Evolutionary conservation across 2,797 vertebrate species (phyloP), one percentile per base, ranked within the genome.

Genomic region (Oreonectes daqikongensis): DNA sequence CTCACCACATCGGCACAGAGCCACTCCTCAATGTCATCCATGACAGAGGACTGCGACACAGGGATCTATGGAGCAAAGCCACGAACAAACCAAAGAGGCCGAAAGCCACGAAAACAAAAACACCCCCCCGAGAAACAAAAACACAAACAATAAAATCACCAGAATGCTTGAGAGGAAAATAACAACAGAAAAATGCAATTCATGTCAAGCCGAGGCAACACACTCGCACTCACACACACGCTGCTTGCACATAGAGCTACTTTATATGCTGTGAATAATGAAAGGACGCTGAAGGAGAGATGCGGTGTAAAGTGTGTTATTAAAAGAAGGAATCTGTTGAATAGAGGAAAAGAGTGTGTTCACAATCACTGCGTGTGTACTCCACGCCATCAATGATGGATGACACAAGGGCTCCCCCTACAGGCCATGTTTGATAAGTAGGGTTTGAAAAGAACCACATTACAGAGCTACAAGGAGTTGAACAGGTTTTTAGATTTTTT

Each of bases 21-120:
- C 97, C 97, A 99, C 91, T 98, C 95, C 95, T 99, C 97, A 94
- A 99, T 98, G 95, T 99, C 97, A 95, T 99, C 97, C 97, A 99
- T 99, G 94, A 99, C 95, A 94, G 96, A 98, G 94, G 97, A 95
- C 95, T 97, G 96, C 89, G 93, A 94, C 90, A 98, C 96, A 42
- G 97, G 97, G 91, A 98, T 98, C 97, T 99, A 96, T 88, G 92
- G 91, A 93, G 93, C 91, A 92, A 89, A 85, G 92, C 91, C 86
- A 93, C 85, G 89, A 88, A 88, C 69, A 88, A 89, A 86, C 91
- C 85, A 86, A 91, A 80, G 70, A 89, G 85, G 92, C 90, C 70
- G 24, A 95, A 94, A 94, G 93, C 93, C 94, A 93, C 89, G 92
- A 84, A 72, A 59, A 46, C 90, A 92, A 86, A 90, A 89, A 88